Percentiles rank a stretch among this genome's conserved stretches.
phyloP scores from a whole-genome alignment of 2,888 invertebrate genomes.

The Lacanobia wlatinum region DNA sequence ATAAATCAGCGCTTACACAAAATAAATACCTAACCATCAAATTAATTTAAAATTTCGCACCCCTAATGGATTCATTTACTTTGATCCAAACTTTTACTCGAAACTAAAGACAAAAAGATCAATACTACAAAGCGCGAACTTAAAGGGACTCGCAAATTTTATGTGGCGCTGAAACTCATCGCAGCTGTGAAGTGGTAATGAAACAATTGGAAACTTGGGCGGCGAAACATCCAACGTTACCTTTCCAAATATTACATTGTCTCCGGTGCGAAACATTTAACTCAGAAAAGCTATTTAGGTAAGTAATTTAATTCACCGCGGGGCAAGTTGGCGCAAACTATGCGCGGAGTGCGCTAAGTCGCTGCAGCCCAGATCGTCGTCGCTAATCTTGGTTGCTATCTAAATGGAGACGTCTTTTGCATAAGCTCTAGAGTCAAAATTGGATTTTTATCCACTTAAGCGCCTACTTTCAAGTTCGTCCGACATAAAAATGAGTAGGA shows the following conservation, averaged over 20 bases:
- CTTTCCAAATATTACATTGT: conserved; percentile 78
- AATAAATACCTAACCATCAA: conserved; percentile 3
- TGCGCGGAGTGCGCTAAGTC: conserved; percentile 77
- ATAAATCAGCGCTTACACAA: background rate
- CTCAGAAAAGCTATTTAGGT: conserved; percentile 82
- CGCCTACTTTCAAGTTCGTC: conserved; percentile 69
- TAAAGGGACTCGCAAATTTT: conserved; percentile 72
- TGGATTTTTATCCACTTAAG: conserved; percentile 80
- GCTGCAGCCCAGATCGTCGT: conserved; percentile 75
- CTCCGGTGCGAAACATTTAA: conserved; percentile 75
- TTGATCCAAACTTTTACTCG: conserved; percentile 65
- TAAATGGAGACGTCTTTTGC: conserved; percentile 82
- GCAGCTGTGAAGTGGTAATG: conserved; percentile 69
- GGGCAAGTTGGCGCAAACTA: conserved; percentile 81
- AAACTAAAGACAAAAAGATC: conserved; percentile 53
- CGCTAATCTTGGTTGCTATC: conserved; percentile 79
- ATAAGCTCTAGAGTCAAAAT: conserved; percentile 79
- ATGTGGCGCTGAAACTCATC: conserved; percentile 73
- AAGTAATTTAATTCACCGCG: conserved; percentile 82
- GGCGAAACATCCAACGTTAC: conserved; percentile 72
- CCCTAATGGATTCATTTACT: conserved; percentile 27
- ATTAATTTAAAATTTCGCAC: conserved; percentile 16
- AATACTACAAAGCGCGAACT: conserved; percentile 63
- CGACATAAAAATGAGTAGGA: conserved; percentile 59
- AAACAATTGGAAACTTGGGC: conserved; percentile 75